Conservation (phyloP, 64 coral and sea anemone genomes). For the Montipora capricornis region DNA sequence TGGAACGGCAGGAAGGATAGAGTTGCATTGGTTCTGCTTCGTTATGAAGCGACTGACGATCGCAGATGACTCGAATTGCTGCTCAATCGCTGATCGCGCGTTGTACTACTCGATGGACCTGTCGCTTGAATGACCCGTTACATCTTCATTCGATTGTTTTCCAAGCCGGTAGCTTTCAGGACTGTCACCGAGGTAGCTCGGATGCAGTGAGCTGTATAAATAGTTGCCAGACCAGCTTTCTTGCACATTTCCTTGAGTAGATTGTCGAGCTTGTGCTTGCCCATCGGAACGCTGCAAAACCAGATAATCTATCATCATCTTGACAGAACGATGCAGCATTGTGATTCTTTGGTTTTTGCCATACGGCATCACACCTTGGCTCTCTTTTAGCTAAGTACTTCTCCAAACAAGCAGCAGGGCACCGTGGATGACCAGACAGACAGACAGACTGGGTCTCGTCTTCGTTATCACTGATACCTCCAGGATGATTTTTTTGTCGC, state of each 20-base stretch:
- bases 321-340: too few species aligned
- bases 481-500: conserved; percentile 58
- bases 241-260: conserved; percentile 42
- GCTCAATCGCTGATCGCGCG: conserved; percentile 31
- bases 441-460: conserved; percentile 32
- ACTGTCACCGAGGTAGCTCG: conserved; percentile 60
- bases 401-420: neutral
- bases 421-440: conserved; percentile 31
- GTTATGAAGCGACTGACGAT: conserved; percentile 18
- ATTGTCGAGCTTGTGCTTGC: conserved; percentile 62
- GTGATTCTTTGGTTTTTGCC: too few species aligned
- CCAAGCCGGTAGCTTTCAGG: conserved; percentile 42
- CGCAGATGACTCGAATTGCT: conserved; percentile 20
- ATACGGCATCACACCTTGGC: conserved; percentile 10
- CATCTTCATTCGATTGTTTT: conserved; percentile 42
- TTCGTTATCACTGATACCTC: conserved; percentile 42
- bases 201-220: conserved; percentile 63
- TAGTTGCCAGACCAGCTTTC: conserved; percentile 45
- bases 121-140: neutral
- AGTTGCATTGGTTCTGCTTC: neutral
- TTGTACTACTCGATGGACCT: conserved; percentile 39
- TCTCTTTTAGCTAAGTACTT: conserved; percentile 43
- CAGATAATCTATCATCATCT: neutral
- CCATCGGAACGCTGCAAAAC: conserved; percentile 23
- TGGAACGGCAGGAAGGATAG: neutral